Evolutionary conservation across 2,888 invertebrate species (phyloP), one percentile per base, ranked within the genome.

Genomic region (Galerucella calmariensis): DNA sequence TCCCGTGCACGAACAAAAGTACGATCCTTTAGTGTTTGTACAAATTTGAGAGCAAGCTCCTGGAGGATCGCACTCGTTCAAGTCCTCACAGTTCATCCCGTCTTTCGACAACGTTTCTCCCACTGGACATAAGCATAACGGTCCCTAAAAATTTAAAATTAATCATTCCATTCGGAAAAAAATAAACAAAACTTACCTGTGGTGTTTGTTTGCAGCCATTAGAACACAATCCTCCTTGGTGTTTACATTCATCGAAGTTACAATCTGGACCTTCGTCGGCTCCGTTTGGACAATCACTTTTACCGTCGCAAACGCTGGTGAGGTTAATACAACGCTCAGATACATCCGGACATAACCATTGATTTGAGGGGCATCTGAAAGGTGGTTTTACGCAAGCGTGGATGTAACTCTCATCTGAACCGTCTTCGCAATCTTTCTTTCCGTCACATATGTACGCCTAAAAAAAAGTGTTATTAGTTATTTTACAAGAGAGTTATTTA

Each of bases 211-310:
- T 93, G 86, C 97, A 97, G 2, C 91, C 92, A 84, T 94, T 94
- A 2, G 95, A 93, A 85, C 98, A 98, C 5, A 94, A 90, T 0
- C 94, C 93, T 0, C 88, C 88, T 82, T 93, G 93, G 84, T 94
- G 93, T 63, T 90, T 88, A 84, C 97, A 97, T 83, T 95, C 94
- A 0, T 92, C 92, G 67, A 95, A 89, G 82, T 94, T 96, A 85
- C 99, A 98, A 69, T 94, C 94, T 10, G 93, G 92, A 53, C 98
- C 98, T 90, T 99, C 99, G 84, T 97, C 97, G 0, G 93, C 92
- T 0, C 96, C 97, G 84, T 97, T 97, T 0, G 98, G 98, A 87
- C 99, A 99, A 84, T 98, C 96, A 0, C 90, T 87, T 53, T 92
- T 93, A 6, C 92, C 93, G 86, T 99, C 96, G 87, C 99, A 99